These are phyloP conservation scores for Limonius californicus DNA, from an alignment of 1,140 invertebrate genomes.

Conservation along the genomic window DNA sequence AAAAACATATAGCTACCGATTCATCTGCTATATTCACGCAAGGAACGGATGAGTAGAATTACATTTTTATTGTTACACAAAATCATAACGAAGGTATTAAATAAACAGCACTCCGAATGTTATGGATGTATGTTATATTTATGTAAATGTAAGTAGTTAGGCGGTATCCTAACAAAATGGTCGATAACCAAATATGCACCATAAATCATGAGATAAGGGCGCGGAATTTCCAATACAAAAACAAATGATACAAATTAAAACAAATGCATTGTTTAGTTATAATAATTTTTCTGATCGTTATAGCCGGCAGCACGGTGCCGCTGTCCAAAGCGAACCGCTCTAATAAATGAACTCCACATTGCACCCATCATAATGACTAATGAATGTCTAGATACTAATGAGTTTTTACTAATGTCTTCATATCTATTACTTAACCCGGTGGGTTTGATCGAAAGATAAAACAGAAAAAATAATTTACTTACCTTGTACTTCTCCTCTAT, in stretches of 20 bases:
- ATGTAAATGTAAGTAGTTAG: too few species aligned
- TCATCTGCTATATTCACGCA: too few species aligned
- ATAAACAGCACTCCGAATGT: too few species aligned
- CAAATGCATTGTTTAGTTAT: slow-evolving; percentile 1
- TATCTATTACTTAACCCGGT: slow-evolving; percentile 23
- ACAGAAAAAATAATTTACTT: slow-evolving; percentile 23
- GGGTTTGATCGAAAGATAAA: slow-evolving; percentile 20
- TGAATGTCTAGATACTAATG: slow-evolving; percentile 25
- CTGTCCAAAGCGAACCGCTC: slow-evolving; percentile 9
- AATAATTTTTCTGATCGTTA: not conserved
- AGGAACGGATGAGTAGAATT: too few species aligned
- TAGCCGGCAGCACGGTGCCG: not conserved
- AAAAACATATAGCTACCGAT: too few species aligned
- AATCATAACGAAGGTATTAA: too few species aligned
- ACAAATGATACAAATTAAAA: not conserved
- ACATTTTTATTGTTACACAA: too few species aligned
- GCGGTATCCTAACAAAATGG: too few species aligned
- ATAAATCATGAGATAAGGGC: too few species aligned
- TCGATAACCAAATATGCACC: too few species aligned
- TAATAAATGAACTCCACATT: slow-evolving; percentile 18
- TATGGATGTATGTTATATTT: too few species aligned
- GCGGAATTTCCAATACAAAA: not conserved
- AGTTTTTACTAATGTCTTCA: slow-evolving; percentile 31
- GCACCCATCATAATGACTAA: slow-evolving; percentile 24
- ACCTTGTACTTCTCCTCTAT: slow-evolving; percentile 19